Evolutionary conservation across 2,797 vertebrate species (phyloP).

Genomic region (Epinephelus coioides): DNA sequence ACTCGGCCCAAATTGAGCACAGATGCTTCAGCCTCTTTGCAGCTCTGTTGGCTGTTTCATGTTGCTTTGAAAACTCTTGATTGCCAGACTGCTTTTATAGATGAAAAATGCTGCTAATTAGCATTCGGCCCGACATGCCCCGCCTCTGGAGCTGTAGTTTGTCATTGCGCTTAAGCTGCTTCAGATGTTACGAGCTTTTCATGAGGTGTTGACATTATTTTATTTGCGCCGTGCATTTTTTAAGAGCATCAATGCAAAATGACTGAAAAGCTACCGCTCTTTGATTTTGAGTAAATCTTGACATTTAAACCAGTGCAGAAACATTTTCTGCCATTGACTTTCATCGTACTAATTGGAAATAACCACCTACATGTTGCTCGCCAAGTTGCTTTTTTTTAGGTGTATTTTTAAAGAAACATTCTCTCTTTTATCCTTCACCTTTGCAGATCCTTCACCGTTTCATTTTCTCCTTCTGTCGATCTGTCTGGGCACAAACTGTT

Average conservation of each 20-base stretch:
- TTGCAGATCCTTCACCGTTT: conserved; percentile 13
- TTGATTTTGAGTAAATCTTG: neutral
- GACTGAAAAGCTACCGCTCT: neutral
- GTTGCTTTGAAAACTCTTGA: conserved; percentile 68
- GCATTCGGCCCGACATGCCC: conserved; percentile 41
- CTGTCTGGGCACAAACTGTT: conserved; percentile 68
- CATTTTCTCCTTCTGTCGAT: conserved; percentile 25
- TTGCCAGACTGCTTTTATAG: conserved; percentile 70
- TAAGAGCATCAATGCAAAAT: neutral
- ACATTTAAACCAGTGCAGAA: neutral
- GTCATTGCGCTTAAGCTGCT: conserved; percentile 52
- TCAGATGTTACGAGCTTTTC: conserved; percentile 65
- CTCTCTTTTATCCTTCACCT: neutral
- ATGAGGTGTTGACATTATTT: conserved; percentile 52
- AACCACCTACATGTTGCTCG: neutral
- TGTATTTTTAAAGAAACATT: neutral
- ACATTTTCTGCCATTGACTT: neutral
- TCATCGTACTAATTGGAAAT: neutral
- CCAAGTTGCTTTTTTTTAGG: neutral
- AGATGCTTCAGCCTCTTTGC: conserved; percentile 63
- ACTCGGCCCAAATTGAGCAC: conserved; percentile 70
- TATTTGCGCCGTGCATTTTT: conserved; percentile 17
- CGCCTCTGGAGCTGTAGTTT: conserved; percentile 27
- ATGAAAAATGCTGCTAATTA: conserved; percentile 75
- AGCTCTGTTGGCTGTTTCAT: conserved; percentile 52